Percentiles rank a stretch among this genome's conserved stretches.
Evolutionary conservation across 2,888 invertebrate genomes (phyloP).

Genomic region (Yponomeuta evonymella): DNA sequence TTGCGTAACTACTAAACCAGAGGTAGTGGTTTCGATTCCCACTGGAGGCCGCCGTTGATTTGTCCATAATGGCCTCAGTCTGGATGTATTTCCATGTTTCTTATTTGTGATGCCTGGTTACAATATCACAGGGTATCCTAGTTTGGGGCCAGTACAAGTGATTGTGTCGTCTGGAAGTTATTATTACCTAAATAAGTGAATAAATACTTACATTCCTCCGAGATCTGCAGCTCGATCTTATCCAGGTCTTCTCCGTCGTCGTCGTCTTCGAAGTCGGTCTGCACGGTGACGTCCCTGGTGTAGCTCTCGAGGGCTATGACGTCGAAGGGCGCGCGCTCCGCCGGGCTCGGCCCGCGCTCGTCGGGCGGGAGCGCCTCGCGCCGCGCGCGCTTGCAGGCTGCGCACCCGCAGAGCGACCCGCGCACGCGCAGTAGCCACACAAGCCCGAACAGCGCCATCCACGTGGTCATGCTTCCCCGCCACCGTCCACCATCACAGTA

Average conservation of each 20-base stretch:
- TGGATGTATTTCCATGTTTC: too few species aligned
- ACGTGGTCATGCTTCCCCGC: conserved; percentile 72
- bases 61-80: too few species aligned
- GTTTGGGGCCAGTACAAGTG: too few species aligned
- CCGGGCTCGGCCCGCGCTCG: conserved; percentile 45
- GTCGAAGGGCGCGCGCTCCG: conserved; percentile 58
- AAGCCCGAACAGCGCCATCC: conserved; percentile 91
- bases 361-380: conserved; percentile 39
- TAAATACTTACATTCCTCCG: conserved; percentile 60
- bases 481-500: conserved; percentile 51
- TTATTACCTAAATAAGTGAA: background rate
- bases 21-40: too few species aligned
- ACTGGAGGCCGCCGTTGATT: too few species aligned
- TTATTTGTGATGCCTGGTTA: too few species aligned
- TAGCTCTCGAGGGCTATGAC: conserved; percentile 64
- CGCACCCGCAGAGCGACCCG: conserved; percentile 85
- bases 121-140: too few species aligned
- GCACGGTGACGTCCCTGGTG: conserved; percentile 70
- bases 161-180: too few species aligned
- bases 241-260: conserved; percentile 62
- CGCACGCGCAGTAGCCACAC: conserved; percentile 89
- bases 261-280: conserved; percentile 61
- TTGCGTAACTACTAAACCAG: too few species aligned
- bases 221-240: conserved; percentile 66
- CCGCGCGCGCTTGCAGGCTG: conserved; percentile 79